Evolutionary conservation across 2,113 vertebrate genomes (phyloP), one percentile per base, ranked within the genome.

Genomic region (Lophochroa leadbeateri): DNA sequence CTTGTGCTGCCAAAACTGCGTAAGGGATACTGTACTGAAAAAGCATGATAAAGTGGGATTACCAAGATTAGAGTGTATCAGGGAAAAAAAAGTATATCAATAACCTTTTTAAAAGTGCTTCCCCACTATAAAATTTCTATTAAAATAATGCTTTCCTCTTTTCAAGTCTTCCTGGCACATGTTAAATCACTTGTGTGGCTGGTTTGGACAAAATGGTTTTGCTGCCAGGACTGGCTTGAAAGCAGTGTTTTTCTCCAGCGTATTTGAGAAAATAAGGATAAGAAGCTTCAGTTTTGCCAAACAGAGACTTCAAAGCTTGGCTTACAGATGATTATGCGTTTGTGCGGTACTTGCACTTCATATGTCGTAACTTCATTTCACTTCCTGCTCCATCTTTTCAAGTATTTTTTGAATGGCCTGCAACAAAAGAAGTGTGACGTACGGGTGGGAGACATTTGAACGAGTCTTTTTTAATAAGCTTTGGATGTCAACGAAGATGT

Each of bases 281-380:
- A 89, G 37, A 87, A 85, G 11, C 29, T 84, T 31, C 17, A 82
- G 17, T 79, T 94, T 92, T 94, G 65, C 90, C 71, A 79, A 83
- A 89, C 6, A 76, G 13, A 27, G 13, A 76, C 90, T 82, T 95
- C 87, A 95, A 97, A 95, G 75, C n/a, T 77, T 82, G 37, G 58
- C 31, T 44, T 77, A 65, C 75, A 92, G 82, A 94, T 91, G 94
- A 75, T 44, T 49, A 46, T 41, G 28, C 46, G 82, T 91, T 70
- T n/a, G 9, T 92, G 71, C 33, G 78, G 55, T 90, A n/a, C 64
- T 86, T 78, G 20, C 63, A 70, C 19, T 84, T 93, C 87, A 39
- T 88, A 76, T 88, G 58, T 63, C 67, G 28, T 63, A 84, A 88
- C 23, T 52, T 85, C 65, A n/a, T 82, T 76, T 86, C 15, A 37